These are phyloP conservation scores for Contarinia nasturtii DNA, from an alignment of 1,140 invertebrate species.

Conservation along the genomic window DNA sequence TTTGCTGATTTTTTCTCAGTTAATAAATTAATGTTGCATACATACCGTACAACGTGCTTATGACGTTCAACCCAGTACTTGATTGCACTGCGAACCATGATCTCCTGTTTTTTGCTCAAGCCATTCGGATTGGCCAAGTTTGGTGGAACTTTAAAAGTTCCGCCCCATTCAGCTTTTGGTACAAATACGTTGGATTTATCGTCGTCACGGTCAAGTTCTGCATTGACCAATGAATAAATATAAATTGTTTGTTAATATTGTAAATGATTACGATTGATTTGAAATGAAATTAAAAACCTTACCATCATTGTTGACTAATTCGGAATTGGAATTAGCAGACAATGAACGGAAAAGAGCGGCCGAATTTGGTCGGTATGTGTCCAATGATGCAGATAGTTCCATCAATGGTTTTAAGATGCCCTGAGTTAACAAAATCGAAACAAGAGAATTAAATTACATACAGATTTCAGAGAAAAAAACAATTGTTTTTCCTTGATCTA, in stretches of 20 bases:
- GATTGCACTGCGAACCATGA: constrained; percentile 61
- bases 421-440: background rate
- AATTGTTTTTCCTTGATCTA: background rate
- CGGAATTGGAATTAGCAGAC: constrained; percentile 33
- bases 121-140: constrained; percentile 52
- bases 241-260: too few species aligned
- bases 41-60: constrained; percentile 63
- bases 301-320: constrained; percentile 28
- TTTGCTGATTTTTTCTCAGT: too few species aligned
- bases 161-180: constrained; percentile 53
- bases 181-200: constrained; percentile 29
- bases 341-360: constrained; percentile 48
- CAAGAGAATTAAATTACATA: background rate
- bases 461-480: background rate
- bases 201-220: constrained; percentile 13
- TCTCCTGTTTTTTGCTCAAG: constrained; percentile 59
- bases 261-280: too few species aligned
- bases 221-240: too few species aligned
- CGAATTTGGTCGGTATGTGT: constrained; percentile 59
- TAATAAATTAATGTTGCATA: too few species aligned
- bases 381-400: constrained; percentile 59
- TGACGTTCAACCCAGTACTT: constrained; percentile 77
- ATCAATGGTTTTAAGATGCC: constrained; percentile 68
- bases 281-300: background rate
- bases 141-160: constrained; percentile 43